Evolutionary conservation across 1,140 invertebrate genomes (phyloP).

Genomic region (Aphaenogaster rudis): DNA sequence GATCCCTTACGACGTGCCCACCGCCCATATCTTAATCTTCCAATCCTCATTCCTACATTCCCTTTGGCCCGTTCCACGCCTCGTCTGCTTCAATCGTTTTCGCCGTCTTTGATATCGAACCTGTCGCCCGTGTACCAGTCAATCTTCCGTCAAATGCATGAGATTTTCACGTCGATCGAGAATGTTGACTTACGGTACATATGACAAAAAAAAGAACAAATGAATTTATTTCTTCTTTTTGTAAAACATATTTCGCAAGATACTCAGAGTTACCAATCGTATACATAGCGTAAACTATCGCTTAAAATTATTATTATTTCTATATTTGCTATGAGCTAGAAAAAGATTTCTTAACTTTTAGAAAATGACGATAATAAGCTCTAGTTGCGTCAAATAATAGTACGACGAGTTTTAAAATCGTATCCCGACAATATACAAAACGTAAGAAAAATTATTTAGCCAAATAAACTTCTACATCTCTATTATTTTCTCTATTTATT

Average conservation of each 20-base stretch:
- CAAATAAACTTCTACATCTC: not conserved
- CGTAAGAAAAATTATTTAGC: not conserved
- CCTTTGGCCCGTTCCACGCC: conserved; percentile 6
- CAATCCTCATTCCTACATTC: conserved; percentile 15
- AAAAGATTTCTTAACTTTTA: not conserved
- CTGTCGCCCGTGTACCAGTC: not conserved
- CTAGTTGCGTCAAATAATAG: not conserved
- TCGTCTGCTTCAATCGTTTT: conserved; percentile 8
- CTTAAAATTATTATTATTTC: conserved; percentile 20
- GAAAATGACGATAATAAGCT: not conserved
- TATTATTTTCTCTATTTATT: not conserved
- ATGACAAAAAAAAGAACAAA: not conserved
- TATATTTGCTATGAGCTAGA: not conserved
- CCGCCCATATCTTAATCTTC: conserved; percentile 34
- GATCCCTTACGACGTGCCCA: not conserved
- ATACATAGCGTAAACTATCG: not conserved
- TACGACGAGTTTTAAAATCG: not conserved
- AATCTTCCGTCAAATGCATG: not conserved
- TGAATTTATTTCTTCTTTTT: not conserved
- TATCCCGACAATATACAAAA: not conserved
- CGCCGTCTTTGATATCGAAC: conserved; percentile 18
- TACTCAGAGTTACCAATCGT: not conserved
- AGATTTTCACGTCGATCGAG: not conserved
- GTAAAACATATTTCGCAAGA: not conserved
- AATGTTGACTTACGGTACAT: not conserved